These are phyloP conservation scores for Drosophila leonis DNA, from an alignment of 2,888 invertebrate species.

Conservation along the genomic window DNA sequence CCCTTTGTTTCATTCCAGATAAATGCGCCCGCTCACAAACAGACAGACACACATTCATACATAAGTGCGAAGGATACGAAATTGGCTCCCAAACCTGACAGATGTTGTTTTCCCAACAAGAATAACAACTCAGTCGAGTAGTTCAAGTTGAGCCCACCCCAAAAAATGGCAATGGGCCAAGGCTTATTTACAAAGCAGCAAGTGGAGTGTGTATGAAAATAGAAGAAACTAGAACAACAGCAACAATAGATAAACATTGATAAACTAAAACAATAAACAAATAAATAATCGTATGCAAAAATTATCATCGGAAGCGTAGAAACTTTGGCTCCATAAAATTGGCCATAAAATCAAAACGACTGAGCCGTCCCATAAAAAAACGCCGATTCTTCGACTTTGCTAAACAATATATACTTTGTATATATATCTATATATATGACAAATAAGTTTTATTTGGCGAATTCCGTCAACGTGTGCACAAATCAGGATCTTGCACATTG, in stretches of 20 bases:
- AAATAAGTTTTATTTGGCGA: slow-evolving; percentile 52
- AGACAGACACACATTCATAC: slow-evolving; percentile 2
- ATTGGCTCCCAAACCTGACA: slow-evolving; percentile 42
- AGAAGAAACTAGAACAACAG: background rate
- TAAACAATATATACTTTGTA: slow-evolving; percentile 16
- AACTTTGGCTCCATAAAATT: slow-evolving; percentile 57
- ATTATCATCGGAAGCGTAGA: slow-evolving; percentile 40
- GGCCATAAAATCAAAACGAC: slow-evolving; percentile 53
- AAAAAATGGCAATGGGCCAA: slow-evolving; percentile 51
- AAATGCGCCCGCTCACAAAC: slow-evolving; percentile 46
- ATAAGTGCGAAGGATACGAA: slow-evolving; percentile 32
- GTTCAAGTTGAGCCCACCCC: slow-evolving; percentile 14
- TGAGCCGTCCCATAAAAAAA: slow-evolving; percentile 47
- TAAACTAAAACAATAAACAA: slow-evolving; percentile 40
- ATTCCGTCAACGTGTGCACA: slow-evolving; percentile 52
- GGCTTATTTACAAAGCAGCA: slow-evolving; percentile 49
- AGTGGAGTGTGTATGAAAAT: slow-evolving; percentile 42
- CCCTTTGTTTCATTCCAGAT: slow-evolving; percentile 75
- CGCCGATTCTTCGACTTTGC: slow-evolving; percentile 17
- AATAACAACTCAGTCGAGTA: slow-evolving; percentile 32
- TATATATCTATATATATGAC: slow-evolving; percentile 18
- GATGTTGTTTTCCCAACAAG: slow-evolving; percentile 51
- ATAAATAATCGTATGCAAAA: slow-evolving; percentile 36
- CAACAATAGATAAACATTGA: slow-evolving; percentile 1
- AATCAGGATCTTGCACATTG: slow-evolving; percentile 37